A percentile compares a stretch with the other conserved stretches of the same genome.
Conservation (phyloP, 2,888 invertebrate species). For the Sialis lutaria region DNA sequence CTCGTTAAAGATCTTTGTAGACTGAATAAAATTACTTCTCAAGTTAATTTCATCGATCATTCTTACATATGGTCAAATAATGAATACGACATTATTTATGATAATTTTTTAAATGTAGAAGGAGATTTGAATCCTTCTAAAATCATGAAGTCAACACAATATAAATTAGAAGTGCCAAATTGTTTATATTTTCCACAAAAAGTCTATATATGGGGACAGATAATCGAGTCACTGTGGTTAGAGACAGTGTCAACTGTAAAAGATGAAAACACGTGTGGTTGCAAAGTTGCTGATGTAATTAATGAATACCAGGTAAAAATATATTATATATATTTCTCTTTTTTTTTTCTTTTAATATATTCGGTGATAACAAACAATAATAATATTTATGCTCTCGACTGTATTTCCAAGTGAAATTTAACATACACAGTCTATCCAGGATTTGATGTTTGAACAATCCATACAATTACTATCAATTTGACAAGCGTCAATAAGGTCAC, state of each 20-base stretch:
- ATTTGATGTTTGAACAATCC: too few species aligned
- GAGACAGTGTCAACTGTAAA: conserved; percentile 36
- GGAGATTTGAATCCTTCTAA: conserved; percentile 19
- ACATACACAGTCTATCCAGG: too few species aligned
- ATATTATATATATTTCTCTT: too few species aligned
- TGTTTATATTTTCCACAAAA: conserved; percentile 34
- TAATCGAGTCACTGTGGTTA: conserved; percentile 42
- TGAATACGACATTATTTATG: conserved; percentile 34
- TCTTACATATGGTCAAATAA: conserved; percentile 18
- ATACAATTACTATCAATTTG: too few species aligned
- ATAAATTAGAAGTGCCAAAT: conserved; percentile 21
- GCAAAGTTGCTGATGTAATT: conserved; percentile 33
- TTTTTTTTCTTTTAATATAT: too few species aligned
- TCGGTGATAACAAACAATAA: too few species aligned
- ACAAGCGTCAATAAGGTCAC: too few species aligned
- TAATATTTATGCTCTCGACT: too few species aligned
- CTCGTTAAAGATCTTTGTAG: conserved; percentile 27
- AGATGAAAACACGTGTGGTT: conserved; percentile 34
- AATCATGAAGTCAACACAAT: too few species aligned
- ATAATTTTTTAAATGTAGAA: conserved; percentile 33
- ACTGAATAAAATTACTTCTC: conserved; percentile 24
- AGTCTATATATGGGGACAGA: conserved; percentile 32
- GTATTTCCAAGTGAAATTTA: too few species aligned
- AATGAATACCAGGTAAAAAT: conserved; percentile 37
- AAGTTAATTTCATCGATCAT: conserved; percentile 23